These are phyloP conservation scores for Platycheirus albimanus DNA, from an alignment of 2,888 invertebrate genomes.

Conservation along the genomic window DNA sequence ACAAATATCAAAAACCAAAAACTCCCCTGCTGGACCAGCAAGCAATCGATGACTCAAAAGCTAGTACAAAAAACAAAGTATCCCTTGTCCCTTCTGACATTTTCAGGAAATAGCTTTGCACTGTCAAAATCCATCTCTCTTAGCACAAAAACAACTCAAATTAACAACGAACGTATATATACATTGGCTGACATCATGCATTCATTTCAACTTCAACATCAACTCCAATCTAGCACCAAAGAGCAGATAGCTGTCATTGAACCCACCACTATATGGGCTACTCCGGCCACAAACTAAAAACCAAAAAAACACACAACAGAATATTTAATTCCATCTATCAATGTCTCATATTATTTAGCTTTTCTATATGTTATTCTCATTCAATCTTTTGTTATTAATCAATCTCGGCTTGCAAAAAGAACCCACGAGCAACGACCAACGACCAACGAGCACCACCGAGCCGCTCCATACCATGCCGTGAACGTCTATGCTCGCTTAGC, in stretches of 20 bases:
- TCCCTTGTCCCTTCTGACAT: no score
- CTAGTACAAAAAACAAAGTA: no score
- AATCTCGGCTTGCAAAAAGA: constrained; percentile 56
- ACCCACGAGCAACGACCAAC: constrained; percentile 54
- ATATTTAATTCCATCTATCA: constrained; percentile 59
- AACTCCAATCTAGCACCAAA: not conserved
- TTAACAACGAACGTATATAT: constrained; percentile 13
- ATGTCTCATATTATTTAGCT: constrained; percentile 50
- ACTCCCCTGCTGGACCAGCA: no score
- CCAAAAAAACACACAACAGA: constrained; percentile 45
- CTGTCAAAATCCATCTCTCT: constrained; percentile 7
- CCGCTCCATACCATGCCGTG: not conserved
- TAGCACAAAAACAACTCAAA: constrained; percentile 4
- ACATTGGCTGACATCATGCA: constrained; percentile 20
- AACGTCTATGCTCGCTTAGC: constrained; percentile 45
- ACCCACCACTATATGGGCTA: constrained; percentile 7
- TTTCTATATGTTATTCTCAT: constrained; percentile 34
- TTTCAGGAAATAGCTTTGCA: constrained; percentile 22
- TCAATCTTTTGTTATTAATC: constrained; percentile 69
- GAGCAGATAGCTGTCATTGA: constrained; percentile 51
- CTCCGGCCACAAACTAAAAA: not conserved
- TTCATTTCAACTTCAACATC: not conserved
- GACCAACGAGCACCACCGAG: no score
- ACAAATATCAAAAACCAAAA: no score
- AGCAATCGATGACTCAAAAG: no score